Evolutionary conservation across 2,888 invertebrate genomes (phyloP).

Genomic region (Eilema caniola): DNA sequence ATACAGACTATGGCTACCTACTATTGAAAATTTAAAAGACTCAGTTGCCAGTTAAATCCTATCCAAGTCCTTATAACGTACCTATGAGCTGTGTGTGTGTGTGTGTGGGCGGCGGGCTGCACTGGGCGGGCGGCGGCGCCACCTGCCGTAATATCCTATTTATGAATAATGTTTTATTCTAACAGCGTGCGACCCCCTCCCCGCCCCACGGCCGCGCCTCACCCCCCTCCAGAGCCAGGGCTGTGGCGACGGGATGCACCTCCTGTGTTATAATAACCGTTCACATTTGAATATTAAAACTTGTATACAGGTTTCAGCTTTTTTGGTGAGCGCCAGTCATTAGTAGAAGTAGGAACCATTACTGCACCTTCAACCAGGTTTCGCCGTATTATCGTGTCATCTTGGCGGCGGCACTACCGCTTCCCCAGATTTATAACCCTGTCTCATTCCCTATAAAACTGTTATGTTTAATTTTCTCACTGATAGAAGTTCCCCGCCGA

Average conservation of each 20-base stretch:
- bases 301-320: not conserved
- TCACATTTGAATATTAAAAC: conserved; percentile 20
- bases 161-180: conserved; percentile 87
- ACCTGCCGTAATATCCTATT: conserved; percentile 83
- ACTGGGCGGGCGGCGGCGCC: conserved; percentile 49
- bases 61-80: conserved; percentile 11
- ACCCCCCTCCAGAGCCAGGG: conserved; percentile 53
- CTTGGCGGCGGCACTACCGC: not conserved
- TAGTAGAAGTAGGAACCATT: too few species aligned
- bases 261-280: conserved; percentile 20
- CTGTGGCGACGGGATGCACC: conserved; percentile 43
- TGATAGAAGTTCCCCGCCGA: not conserved
- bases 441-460: not conserved
- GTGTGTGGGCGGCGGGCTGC: conserved; percentile 37
- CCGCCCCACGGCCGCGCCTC: conserved; percentile 33
- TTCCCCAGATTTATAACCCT: not conserved
- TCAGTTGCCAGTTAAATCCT: conserved; percentile 19
- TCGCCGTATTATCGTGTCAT: too few species aligned
- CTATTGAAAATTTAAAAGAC: conserved; percentile 11
- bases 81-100: conserved; percentile 6
- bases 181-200: conserved; percentile 79
- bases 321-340: too few species aligned
- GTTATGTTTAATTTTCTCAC: not conserved
- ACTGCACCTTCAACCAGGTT: too few species aligned
- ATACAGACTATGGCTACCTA: too few species aligned